These are phyloP conservation scores for Netta rufina DNA, from an alignment of 2,797 vertebrate species.

Conservation along the genomic window DNA sequence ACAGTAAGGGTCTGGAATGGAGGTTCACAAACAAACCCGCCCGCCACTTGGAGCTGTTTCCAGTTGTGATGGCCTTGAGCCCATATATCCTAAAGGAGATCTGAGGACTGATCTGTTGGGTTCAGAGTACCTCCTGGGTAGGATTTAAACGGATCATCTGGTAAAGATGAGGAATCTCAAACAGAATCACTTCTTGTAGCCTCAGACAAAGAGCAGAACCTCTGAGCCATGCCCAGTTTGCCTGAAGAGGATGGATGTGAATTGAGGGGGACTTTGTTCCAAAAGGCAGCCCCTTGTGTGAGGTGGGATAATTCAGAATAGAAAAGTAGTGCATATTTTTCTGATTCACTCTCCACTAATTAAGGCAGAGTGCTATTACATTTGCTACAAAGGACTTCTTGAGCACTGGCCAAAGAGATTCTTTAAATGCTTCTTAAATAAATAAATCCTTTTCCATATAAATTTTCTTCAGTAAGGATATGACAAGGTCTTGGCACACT, in stretches of 20 bases:
- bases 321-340: neutral
- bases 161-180: neutral
- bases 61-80: neutral
- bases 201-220: neutral
- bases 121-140: neutral
- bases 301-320: neutral
- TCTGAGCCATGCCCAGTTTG: neutral
- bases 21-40: neutral
- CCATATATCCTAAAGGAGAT: neutral
- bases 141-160: neutral
- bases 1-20: neutral
- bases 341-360: neutral
- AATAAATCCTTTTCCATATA: neutral
- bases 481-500: slow-evolving; percentile 18
- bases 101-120: neutral
- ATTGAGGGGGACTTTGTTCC: neutral
- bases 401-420: slow-evolving; percentile 10
- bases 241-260: neutral
- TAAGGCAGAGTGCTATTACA: neutral
- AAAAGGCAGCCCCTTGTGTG: neutral
- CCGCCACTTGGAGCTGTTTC: neutral
- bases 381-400: slow-evolving; percentile 9
- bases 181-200: neutral
- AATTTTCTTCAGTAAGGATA: slow-evolving; percentile 15
- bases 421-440: slow-evolving; percentile 20